Evolutionary conservation across 2,888 invertebrate species (phyloP).

Genomic region (Amphipoea oculea): DNA sequence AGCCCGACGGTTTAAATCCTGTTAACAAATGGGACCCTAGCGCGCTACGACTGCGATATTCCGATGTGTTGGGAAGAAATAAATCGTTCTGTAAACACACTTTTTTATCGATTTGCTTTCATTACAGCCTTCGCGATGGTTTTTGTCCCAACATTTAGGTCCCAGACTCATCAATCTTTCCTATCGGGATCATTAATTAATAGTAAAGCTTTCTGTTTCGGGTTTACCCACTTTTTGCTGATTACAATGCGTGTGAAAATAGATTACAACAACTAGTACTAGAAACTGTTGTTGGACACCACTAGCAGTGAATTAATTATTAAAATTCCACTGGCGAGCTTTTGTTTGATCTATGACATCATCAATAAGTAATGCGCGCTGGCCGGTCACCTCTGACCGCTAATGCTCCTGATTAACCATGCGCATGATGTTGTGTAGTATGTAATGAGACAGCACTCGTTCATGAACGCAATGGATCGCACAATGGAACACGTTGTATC

Average conservation of each 20-base stretch:
- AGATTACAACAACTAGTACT: slow-evolving; percentile 6
- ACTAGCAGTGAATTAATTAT: slow-evolving; percentile 18
- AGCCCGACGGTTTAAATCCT: slow-evolving; percentile 53
- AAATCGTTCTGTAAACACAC: slow-evolving; percentile 25
- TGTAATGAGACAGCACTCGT: slow-evolving; percentile 57
- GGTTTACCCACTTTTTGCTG: slow-evolving; percentile 25
- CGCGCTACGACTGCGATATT: slow-evolving; percentile 13
- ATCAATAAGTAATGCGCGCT: slow-evolving; percentile 38
- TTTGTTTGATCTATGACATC: slow-evolving; percentile 42
- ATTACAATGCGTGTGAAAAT: slow-evolving; percentile 18
- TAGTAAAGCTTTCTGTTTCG: slow-evolving; percentile 26
- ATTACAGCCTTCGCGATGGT: slow-evolving; percentile 23
- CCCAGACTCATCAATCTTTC: slow-evolving; percentile 40
- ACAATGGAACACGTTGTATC: slow-evolving; percentile 62
- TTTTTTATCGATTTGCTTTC: slow-evolving; percentile 40
- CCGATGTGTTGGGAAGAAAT: slow-evolving; percentile 24
- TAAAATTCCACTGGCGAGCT: slow-evolving; percentile 24
- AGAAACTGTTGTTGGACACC: background rate
- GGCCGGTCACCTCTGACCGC: slow-evolving; percentile 49
- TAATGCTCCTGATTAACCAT: slow-evolving; percentile 42
- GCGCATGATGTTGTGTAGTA: slow-evolving; percentile 48
- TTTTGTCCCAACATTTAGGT: slow-evolving; percentile 29
- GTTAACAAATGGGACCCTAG: slow-evolving; percentile 53
- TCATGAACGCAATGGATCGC: slow-evolving; percentile 44
- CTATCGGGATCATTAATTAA: slow-evolving; percentile 34